Evolutionary conservation across 37 sponge, comb jelly and placozoan genomes (phyloP).

Genomic region (Tethya wilhelma): DNA sequence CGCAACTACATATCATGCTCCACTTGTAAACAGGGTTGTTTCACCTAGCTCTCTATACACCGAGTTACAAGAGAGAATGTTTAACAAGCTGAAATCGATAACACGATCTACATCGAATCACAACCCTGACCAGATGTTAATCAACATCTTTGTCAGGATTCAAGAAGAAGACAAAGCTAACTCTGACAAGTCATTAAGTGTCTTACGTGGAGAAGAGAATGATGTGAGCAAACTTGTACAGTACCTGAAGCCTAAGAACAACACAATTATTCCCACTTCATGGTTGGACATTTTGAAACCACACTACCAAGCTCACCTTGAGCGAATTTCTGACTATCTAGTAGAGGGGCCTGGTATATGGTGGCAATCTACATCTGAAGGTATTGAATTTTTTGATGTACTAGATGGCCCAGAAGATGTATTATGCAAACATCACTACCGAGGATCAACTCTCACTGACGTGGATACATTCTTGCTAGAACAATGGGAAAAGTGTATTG

Average conservation of each 20-base stretch:
- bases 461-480: too few species aligned
- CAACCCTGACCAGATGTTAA: constrained; percentile 13
- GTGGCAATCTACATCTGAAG: constrained; percentile 3
- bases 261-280: background rate
- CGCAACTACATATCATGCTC: background rate
- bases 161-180: too few species aligned
- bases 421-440: too few species aligned
- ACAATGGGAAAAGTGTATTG: too few species aligned
- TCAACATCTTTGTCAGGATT: background rate
- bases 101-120: constrained; percentile 11
- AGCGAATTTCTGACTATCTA: constrained; percentile 22
- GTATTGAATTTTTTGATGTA: constrained; percentile 25
- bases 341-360: constrained; percentile 18
- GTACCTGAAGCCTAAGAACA: background rate
- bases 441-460: too few species aligned
- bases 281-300: background rate
- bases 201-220: background rate
- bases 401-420: background rate
- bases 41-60: too few species aligned
- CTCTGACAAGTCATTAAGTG: background rate
- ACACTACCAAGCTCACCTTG: constrained; percentile 14
- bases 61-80: constrained; percentile 22
- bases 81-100: constrained; percentile 6
- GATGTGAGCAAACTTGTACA: constrained; percentile 2
- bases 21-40: background rate